Base-by-base conservation (phyloP, 2,797 vertebrate species). In the Neoniphon sammara region DNA sequence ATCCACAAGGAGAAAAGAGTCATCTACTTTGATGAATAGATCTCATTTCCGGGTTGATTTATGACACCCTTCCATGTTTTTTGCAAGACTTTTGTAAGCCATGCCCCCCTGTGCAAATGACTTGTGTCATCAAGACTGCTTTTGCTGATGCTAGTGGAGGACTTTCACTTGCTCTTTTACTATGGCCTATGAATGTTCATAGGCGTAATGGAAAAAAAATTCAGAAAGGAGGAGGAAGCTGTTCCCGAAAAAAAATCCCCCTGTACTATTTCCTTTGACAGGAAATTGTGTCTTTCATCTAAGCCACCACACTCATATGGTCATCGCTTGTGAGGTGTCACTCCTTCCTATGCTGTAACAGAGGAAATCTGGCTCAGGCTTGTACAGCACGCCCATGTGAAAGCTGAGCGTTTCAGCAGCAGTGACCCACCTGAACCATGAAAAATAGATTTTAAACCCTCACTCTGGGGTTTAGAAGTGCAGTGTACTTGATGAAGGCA, bases 221-320 rank as follows among this genome's bases (percentile, higher is more conserved):
- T 85, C 62, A 55, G 66, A 80, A 71, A 30, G 66, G 64, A 76
- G 66, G 82, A 73, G 30, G 30, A 87, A 74, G 60, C 14, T 57
- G 76, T 66, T 81, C 74, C 46, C 61, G 34, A n/a, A n/a, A n/a
- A 62, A 69, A 77, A 64, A 67, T 18, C 44, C 79, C 66, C 75
- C 83, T 15, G 55, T 0, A 42, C 75, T 60, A 75, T 87, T 89
- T 91, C 91, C 89, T 90, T 44, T 80, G 72, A 79, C 85, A 88
- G 89, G 90, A 92, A 91, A 92, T 91, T 86, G 87, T 87, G 83
- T 84, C 82, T 90, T 90, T 90, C 85, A 91, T 90, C 75, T 72
- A 82, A 90, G 82, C 83, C 86, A 84, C 81, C 65, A 62, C 85
- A 79, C 86, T 87, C 77, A 81, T 86, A 84, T 87, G 89, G 79